phyloP scores from a whole-genome alignment of 2,797 vertebrate genomes.

The Moxostoma hubbsi region DNA sequence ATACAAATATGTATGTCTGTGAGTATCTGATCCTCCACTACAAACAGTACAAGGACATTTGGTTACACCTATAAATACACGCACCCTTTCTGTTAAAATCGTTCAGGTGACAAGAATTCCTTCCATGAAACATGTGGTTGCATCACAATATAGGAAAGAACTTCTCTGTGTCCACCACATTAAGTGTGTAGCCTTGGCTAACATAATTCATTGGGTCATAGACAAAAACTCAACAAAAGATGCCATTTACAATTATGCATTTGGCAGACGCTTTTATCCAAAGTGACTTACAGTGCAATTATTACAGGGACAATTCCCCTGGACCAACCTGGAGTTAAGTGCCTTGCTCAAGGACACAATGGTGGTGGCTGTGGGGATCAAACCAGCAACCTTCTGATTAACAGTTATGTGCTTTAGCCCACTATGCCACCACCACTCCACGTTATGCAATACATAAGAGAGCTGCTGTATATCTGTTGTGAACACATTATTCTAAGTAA shows the following conservation, averaged over 20 bases:
- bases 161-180: conserved; percentile 26
- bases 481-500: background rate
- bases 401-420: too few species aligned
- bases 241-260: too few species aligned
- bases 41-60: conserved; percentile 52
- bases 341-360: too few species aligned
- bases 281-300: too few species aligned
- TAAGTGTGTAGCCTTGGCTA: conserved; percentile 22
- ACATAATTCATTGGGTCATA: conserved; percentile 19
- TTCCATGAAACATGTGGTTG: conserved; percentile 52
- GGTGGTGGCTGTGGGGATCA: too few species aligned
- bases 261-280: too few species aligned
- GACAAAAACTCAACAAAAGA: conserved; percentile 35
- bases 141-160: conserved; percentile 36
- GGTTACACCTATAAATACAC: conserved; percentile 59
- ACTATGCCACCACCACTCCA: too few species aligned
- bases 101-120: conserved; percentile 38
- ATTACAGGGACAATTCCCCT: too few species aligned
- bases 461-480: background rate
- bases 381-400: too few species aligned
- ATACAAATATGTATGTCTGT: background rate
- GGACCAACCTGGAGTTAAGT: too few species aligned
- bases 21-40: conserved; percentile 18
- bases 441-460: background rate
- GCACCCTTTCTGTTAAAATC: conserved; percentile 55